Evolutionary conservation across 2,113 vertebrate species (phyloP), one percentile per base, ranked within the genome.

Genomic region (Melanerpes aurifrons): DNA sequence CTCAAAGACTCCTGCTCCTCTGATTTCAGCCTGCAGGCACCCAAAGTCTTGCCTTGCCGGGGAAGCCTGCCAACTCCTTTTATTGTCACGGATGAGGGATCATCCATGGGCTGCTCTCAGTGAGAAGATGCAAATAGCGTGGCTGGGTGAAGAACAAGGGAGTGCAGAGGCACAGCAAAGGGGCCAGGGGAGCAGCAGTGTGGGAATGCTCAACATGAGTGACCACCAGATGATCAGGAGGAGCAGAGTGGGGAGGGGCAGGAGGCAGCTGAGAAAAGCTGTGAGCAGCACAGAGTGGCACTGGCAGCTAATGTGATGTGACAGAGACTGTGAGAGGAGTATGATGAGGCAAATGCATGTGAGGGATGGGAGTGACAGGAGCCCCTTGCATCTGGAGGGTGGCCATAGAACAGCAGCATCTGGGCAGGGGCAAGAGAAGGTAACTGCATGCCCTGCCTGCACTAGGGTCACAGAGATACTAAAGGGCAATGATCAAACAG

Each of bases 251-350:
- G 74, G 37, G 28, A 74, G 45, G 45, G 62, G 62, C 48, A 86
- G 84, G 15, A 93, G 67, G 54, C 73, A 82, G 57, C 59, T 53
- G 67, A 11, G 40, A 68, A 83, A 61, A 84, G 70, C 58, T 69
- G 81, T 26, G 63, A 72, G 78, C 48, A 68, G 59, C 45, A 63
- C 47, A 45, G 61, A 72, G 26, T 0, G 0, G 67, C 43, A 9
- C 63, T 15, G 53, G 67, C 61, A 43, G 16, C 53, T 89, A 91
- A 91, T 24, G 58, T 26, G 81, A 91, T 87, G 74, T 86, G 77
- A 74, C 84, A 82, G 81, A 57, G 67, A 40, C 58, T 69, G 12
- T 6, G 53, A 81, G 80, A 82, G 79, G 70, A 74, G 73, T 37
- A 89, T 54, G 89, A 91, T 0, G 2, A 87, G 82, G 72, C 54